phyloP scores from a whole-genome alignment of 2,113 vertebrate genomes.

The Sinocyclocheilus anophthalmus region DNA sequence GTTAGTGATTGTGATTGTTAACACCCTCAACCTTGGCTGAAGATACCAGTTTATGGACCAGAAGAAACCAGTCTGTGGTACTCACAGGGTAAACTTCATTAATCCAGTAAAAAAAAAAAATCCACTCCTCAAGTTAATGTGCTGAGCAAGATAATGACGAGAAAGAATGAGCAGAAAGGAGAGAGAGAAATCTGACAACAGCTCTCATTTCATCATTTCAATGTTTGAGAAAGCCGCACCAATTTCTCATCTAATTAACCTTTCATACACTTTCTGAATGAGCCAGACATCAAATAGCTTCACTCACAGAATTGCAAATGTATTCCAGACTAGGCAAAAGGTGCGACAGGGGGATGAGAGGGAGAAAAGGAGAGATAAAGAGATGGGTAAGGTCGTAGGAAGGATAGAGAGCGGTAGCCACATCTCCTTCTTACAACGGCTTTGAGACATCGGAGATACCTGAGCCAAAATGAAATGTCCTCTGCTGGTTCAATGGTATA shows the following conservation, averaged over 20 bases:
- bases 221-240: slow-evolving; percentile 8
- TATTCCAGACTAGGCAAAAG: slow-evolving; percentile 33
- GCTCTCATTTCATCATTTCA: slow-evolving; percentile 30
- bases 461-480: not conserved
- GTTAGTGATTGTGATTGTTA: not conserved
- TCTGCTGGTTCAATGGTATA: not conserved
- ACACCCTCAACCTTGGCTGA: not conserved
- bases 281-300: slow-evolving; percentile 51
- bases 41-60: slow-evolving; percentile 8
- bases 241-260: slow-evolving; percentile 66
- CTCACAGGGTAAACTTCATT: not conserved
- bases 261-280: slow-evolving; percentile 57
- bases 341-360: not conserved
- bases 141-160: not conserved
- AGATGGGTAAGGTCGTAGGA: slow-evolving; percentile 7
- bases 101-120: not conserved
- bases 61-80: not conserved
- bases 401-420: slow-evolving; percentile 18
- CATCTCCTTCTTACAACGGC: not conserved
- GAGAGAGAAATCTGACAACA: not conserved
- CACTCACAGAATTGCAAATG: slow-evolving; percentile 49
- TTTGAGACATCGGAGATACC: slow-evolving; percentile 2
- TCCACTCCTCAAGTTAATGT: not conserved
- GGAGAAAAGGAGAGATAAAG: slow-evolving; percentile 11
- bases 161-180: not conserved